Percentiles rank a stretch among this genome's conserved stretches.
Conservation (phyloP, 2,113 vertebrate genomes). For the Merops nubicus region DNA sequence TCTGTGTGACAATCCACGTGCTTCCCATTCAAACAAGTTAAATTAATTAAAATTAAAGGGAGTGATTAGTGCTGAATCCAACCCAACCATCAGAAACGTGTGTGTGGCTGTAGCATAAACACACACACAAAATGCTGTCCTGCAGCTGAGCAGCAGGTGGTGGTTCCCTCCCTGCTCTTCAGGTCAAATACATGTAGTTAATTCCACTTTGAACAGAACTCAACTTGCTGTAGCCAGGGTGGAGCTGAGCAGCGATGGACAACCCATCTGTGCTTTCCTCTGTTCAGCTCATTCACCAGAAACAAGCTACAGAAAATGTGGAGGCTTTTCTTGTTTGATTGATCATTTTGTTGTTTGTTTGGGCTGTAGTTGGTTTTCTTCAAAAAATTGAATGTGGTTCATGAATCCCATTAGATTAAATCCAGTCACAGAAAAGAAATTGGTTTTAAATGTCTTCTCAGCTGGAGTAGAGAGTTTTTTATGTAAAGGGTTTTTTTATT, state of each 20-base stretch:
- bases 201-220: not conserved
- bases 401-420: not conserved
- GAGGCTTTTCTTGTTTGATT: not conserved
- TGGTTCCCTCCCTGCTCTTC: too few species aligned
- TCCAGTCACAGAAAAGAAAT: not conserved
- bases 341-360: not conserved
- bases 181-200: accelerated
- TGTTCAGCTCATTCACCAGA: not conserved
- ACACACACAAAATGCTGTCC: not conserved
- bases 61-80: not conserved
- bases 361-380: not conserved
- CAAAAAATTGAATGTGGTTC: not conserved
- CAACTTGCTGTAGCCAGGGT: not conserved
- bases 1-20: not conserved
- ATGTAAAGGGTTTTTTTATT: not conserved
- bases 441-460: not conserved
- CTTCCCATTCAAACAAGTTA: not conserved
- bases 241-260: not conserved
- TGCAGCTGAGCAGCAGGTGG: accelerated
- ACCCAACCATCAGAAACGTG: not conserved
- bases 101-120: not conserved
- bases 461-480: not conserved
- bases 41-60: not conserved
- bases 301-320: not conserved
- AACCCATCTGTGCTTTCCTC: not conserved